phyloP scores from a whole-genome alignment of 1,140 invertebrate species.

The Zophobas morio region DNA sequence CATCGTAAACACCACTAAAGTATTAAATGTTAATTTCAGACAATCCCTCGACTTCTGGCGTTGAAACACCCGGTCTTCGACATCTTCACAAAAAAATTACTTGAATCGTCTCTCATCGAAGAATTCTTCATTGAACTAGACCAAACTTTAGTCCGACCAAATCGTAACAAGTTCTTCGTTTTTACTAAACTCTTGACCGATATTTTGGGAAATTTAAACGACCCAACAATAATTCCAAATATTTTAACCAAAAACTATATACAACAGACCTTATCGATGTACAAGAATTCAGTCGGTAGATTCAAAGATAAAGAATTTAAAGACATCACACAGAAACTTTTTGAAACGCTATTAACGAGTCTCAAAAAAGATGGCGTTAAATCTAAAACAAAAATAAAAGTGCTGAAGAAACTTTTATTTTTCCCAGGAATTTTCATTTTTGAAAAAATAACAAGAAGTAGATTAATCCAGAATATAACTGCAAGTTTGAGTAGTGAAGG shows the following conservation, averaged over 20 bases:
- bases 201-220: slow-evolving; percentile 54
- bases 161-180: slow-evolving; percentile 73
- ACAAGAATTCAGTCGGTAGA: slow-evolving; percentile 70
- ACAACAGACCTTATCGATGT: slow-evolving; percentile 68
- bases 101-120: slow-evolving; percentile 67
- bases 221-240: slow-evolving; percentile 54
- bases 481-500: slow-evolving; percentile 73
- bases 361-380: slow-evolving; percentile 70
- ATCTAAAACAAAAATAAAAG: slow-evolving; percentile 70
- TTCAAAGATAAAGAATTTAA: slow-evolving; percentile 69
- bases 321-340: slow-evolving; percentile 68
- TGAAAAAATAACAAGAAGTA: slow-evolving; percentile 78
- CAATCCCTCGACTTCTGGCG: slow-evolving; percentile 72
- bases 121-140: slow-evolving; percentile 74
- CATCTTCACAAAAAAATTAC: slow-evolving; percentile 70
- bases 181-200: slow-evolving; percentile 63
- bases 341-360: slow-evolving; percentile 70
- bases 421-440: slow-evolving; percentile 79
- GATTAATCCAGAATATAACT: slow-evolving; percentile 75
- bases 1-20: not conserved
- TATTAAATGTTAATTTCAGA: slow-evolving; percentile 67
- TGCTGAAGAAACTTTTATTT: slow-evolving; percentile 76
- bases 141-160: slow-evolving; percentile 72
- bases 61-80: slow-evolving; percentile 75
- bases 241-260: slow-evolving; percentile 65